Percentiles rank a stretch among this genome's conserved stretches.
Conservation (phyloP, 2,797 vertebrate genomes). For the Graptemys geographica region DNA sequence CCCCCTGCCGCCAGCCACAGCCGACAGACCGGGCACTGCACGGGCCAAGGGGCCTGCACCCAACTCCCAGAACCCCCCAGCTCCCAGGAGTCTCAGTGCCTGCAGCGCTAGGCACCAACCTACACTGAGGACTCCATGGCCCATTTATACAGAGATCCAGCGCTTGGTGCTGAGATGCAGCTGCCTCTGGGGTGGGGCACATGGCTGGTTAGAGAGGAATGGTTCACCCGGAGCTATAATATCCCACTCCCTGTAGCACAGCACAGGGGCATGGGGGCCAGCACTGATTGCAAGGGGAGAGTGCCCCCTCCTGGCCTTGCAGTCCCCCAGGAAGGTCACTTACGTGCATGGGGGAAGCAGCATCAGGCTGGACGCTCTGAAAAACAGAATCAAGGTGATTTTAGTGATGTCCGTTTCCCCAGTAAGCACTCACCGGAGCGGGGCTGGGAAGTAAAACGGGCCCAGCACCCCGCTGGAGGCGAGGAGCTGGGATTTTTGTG, state of each 20-base stretch:
- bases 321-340: constrained; percentile 70
- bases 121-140: not conserved
- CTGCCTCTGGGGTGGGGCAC: not conserved
- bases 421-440: not conserved
- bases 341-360: constrained; percentile 94
- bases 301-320: not conserved
- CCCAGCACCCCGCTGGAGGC: not conserved
- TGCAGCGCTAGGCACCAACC: not conserved
- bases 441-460: not conserved
- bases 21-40: accelerated
- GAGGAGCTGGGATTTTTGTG: not conserved
- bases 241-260: not conserved
- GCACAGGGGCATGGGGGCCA: not conserved
- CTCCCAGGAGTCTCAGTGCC: not conserved
- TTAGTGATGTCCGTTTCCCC: not conserved
- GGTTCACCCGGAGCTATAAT: not conserved
- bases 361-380: constrained; percentile 93
- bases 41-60: not conserved
- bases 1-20: not conserved
- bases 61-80: not conserved
- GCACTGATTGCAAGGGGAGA: too few relatives aligned
- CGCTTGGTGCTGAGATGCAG: not conserved
- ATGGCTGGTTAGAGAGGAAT: not conserved
- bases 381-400: not conserved
- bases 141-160: not conserved